Evolutionary conservation across 2,113 vertebrate species (phyloP).

Genomic region (Desmodus rotundus): DNA sequence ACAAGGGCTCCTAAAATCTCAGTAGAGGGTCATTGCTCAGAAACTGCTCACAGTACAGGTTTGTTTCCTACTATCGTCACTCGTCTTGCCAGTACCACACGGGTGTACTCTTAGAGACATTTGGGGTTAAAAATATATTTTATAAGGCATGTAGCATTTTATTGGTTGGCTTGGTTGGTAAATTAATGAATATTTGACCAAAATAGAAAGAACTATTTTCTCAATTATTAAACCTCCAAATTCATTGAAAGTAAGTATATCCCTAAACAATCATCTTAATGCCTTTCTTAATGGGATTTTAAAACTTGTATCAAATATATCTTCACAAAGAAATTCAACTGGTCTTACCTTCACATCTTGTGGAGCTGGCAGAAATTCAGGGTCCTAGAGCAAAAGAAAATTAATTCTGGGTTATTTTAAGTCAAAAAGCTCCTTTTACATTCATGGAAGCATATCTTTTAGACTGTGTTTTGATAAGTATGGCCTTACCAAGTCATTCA

Average conservation of each 20-base stretch:
- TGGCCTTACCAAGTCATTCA: constrained; percentile 77
- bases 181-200: constrained; percentile 27
- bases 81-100: neutral
- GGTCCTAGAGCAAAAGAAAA: constrained; percentile 79
- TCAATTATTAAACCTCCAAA: constrained; percentile 4
- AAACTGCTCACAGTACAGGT: neutral
- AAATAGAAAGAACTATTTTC: constrained; percentile 51
- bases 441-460: constrained; percentile 16
- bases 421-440: constrained; percentile 10
- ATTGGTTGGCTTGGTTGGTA: neutral
- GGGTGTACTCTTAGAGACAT: neutral
- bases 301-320: neutral
- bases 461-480: neutral
- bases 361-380: constrained; percentile 76
- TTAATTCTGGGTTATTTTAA: constrained; percentile 63
- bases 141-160: neutral
- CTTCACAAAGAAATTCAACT: constrained; percentile 60
- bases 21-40: neutral
- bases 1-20: neutral
- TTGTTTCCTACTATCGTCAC: neutral
- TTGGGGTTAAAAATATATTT: neutral
- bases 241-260: neutral
- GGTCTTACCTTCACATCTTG: constrained; percentile 79
- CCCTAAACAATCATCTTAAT: constrained; percentile 8
- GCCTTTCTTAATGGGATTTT: constrained; percentile 12